phyloP scores from a whole-genome alignment of 2,888 invertebrate species.

The Liodrosophila aerea region DNA sequence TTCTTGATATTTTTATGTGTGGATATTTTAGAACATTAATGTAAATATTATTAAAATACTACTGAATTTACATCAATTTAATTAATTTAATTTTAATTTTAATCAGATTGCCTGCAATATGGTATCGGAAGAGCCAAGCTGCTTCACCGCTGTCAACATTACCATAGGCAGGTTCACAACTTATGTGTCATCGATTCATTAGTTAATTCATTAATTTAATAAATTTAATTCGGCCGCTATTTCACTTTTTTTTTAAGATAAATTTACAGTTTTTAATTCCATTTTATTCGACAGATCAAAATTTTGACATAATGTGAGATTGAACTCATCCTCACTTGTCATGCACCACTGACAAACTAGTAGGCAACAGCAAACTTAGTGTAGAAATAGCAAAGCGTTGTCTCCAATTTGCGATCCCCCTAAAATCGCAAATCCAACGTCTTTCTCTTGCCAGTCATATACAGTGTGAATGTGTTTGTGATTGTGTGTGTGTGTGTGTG shows the following conservation, averaged over 20 bases:
- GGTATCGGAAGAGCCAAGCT: too few relatives aligned
- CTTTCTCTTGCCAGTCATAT: slow-evolving; percentile 9
- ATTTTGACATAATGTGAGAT: neutral
- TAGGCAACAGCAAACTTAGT: slow-evolving; percentile 30
- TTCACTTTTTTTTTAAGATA: neutral
- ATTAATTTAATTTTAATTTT: too few relatives aligned
- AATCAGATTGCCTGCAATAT: too few relatives aligned
- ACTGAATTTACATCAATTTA: too few relatives aligned
- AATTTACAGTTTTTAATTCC: neutral
- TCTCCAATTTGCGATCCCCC: slow-evolving; percentile 44
- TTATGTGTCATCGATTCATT: too few relatives aligned
- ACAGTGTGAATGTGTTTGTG: neutral
- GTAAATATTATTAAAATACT: too few relatives aligned
- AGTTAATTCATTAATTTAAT: too few relatives aligned
- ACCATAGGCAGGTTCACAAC: too few relatives aligned
- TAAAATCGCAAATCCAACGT: slow-evolving; percentile 43
- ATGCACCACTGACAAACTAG: slow-evolving; percentile 23
- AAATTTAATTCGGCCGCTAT: too few relatives aligned
- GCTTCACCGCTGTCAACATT: too few relatives aligned
- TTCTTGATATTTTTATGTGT: too few relatives aligned
- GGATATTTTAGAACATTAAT: too few relatives aligned
- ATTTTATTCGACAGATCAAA: neutral
- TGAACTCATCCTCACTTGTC: slow-evolving; percentile 24
- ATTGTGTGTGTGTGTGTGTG: neutral
- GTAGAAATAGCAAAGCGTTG: slow-evolving; percentile 14